A percentile compares a stretch with the other conserved stretches of the same genome.
phyloP scores from a whole-genome alignment of 2,113 vertebrate species.

The Ornithorhynchus anatinus region DNA sequence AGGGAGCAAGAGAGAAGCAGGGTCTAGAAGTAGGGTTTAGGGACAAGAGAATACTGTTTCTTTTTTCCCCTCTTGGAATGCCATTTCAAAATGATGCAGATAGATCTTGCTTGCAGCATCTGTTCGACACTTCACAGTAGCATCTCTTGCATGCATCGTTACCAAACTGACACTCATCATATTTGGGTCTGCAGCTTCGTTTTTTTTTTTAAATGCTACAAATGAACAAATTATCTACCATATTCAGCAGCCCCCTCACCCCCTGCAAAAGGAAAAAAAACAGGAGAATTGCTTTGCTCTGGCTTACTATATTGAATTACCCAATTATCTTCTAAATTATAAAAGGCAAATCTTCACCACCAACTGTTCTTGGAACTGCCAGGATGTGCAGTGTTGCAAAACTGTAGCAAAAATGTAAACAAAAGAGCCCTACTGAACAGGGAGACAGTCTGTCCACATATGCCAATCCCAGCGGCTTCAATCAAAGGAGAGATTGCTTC shows the following conservation, averaged over 20 bases:
- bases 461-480: slow-evolving; percentile 73
- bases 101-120: neutral
- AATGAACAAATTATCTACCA: slow-evolving; percentile 51
- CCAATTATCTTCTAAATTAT: slow-evolving; percentile 82
- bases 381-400: slow-evolving; percentile 72
- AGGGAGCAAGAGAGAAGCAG: too few species aligned
- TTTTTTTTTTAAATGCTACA: slow-evolving; percentile 6
- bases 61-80: fast-evolving
- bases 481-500: slow-evolving; percentile 73
- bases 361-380: slow-evolving; percentile 73
- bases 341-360: slow-evolving; percentile 75
- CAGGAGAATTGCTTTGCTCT: slow-evolving; percentile 57
- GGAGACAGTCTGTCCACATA: slow-evolving; percentile 69
- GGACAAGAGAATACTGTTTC: neutral
- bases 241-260: slow-evolving; percentile 10
- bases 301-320: slow-evolving; percentile 67
- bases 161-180: neutral
- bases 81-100: neutral
- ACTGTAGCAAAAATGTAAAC: slow-evolving; percentile 75
- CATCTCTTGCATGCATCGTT: neutral
- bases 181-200: neutral
- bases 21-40: neutral
- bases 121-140: neutral
- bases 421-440: slow-evolving; percentile 69
- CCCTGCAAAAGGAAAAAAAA: slow-evolving; percentile 41